Conservation (phyloP, 2,888 invertebrate genomes). For the Ophion slaviceki region DNA sequence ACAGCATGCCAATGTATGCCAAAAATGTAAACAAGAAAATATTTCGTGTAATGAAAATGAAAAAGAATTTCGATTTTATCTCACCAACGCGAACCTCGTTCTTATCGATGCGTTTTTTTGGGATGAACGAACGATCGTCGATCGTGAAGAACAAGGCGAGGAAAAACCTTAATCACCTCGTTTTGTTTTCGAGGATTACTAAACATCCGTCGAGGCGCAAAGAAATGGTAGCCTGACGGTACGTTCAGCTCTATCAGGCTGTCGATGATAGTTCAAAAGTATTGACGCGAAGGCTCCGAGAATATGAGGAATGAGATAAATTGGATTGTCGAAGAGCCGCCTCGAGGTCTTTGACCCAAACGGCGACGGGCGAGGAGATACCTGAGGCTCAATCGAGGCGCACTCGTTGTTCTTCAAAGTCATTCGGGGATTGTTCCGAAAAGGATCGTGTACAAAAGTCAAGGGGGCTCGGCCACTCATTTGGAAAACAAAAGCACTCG, state of each 20-base stretch:
- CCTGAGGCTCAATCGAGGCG: slow-evolving; percentile 27
- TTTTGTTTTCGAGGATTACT: slow-evolving; percentile 29
- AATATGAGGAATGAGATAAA: slow-evolving; percentile 25
- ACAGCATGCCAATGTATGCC: too few relatives aligned
- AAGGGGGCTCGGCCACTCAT: slow-evolving; percentile 71
- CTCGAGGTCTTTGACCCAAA: slow-evolving; percentile 44
- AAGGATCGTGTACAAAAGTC: slow-evolving; percentile 37
- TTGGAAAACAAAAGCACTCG: slow-evolving; percentile 81
- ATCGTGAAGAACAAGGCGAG: neutral
- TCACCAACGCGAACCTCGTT: too few relatives aligned
- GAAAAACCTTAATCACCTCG: neutral
- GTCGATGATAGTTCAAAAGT: slow-evolving; percentile 36
- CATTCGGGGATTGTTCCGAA: slow-evolving; percentile 34
- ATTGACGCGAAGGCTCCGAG: slow-evolving; percentile 16
- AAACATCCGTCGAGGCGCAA: slow-evolving; percentile 9
- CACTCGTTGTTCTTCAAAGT: slow-evolving; percentile 47
- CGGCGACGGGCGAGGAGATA: slow-evolving; percentile 46
- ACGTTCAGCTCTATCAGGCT: neutral
- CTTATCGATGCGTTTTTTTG: too few relatives aligned
- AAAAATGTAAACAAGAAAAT: too few relatives aligned
- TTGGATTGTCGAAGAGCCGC: slow-evolving; percentile 20
- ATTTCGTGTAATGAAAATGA: too few relatives aligned
- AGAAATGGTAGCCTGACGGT: slow-evolving; percentile 6
- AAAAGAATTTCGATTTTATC: too few relatives aligned
- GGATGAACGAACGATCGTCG: neutral